A percentile compares a stretch with the other conserved stretches of the same genome.
phyloP scores from a whole-genome alignment of 2,113 vertebrate species.

The Passer montanus region DNA sequence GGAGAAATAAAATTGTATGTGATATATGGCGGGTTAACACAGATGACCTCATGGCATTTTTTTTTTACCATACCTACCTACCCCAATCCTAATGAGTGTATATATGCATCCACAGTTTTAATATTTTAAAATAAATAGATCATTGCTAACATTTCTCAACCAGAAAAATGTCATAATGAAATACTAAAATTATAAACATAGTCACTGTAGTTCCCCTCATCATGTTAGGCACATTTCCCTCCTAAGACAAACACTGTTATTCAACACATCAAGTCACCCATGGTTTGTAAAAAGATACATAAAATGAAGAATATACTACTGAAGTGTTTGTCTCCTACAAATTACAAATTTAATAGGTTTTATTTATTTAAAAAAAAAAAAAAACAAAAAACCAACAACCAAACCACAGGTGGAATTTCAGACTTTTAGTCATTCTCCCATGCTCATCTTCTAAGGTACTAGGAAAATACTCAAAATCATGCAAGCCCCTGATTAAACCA shows the following conservation, averaged over 20 bases:
- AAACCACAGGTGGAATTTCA: not conserved
- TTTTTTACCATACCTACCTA: not conserved
- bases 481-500: constrained; percentile 42
- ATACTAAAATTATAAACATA: constrained; percentile 17
- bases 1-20: not conserved
- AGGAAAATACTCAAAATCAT: constrained; percentile 5
- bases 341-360: not conserved
- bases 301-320: not conserved
- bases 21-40: not conserved
- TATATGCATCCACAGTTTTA: not conserved
- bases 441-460: not conserved
- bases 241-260: not conserved
- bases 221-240: not conserved
- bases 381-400: not conserved
- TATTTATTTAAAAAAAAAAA: not conserved
- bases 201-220: not conserved
- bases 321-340: not conserved
- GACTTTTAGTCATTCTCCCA: not conserved
- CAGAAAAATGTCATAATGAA: constrained; percentile 1
- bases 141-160: not conserved
- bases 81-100: not conserved
- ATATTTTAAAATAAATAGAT: not conserved
- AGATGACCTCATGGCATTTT: not conserved
- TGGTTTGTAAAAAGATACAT: not conserved
- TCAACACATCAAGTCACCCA: not conserved